A percentile compares a stretch with the other conserved stretches of the same genome.
These are phyloP conservation scores for rat (Rattus norvegicus) DNA, from an alignment of 2,113 vertebrate genomes.

Conservation along the genomic window DNA sequence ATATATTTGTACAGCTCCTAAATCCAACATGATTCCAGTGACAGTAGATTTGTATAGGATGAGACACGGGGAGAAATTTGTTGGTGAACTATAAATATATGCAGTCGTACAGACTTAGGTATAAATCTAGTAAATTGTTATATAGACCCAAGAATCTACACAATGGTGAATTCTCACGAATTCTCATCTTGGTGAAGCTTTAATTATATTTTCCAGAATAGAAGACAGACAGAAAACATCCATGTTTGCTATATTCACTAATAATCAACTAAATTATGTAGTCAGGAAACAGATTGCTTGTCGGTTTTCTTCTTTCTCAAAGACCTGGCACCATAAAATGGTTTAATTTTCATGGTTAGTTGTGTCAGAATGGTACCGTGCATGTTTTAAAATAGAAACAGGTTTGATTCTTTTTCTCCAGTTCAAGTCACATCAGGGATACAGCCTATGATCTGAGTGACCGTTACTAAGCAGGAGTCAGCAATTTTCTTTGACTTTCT, in stretches of 20 bases:
- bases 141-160: neutral
- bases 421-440: conserved; percentile 31
- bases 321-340: neutral
- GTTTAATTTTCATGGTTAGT: neutral
- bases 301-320: neutral
- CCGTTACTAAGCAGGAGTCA: neutral
- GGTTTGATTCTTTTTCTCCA: neutral
- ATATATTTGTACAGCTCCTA: neutral
- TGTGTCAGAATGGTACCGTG: neutral
- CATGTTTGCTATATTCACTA: neutral
- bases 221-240: neutral
- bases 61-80: neutral
- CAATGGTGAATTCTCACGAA: neutral
- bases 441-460: neutral
- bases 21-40: neutral
- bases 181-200: neutral
- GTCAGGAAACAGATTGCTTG: neutral
- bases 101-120: neutral
- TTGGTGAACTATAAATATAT: neutral
- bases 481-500: conserved; percentile 33
- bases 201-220: neutral
- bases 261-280: neutral
- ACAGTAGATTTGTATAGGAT: neutral
- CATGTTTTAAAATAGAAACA: neutral
- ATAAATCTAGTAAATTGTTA: neutral